Base-by-base conservation (phyloP, 2,888 invertebrate species). In the Cacoxenus indagator region DNA sequence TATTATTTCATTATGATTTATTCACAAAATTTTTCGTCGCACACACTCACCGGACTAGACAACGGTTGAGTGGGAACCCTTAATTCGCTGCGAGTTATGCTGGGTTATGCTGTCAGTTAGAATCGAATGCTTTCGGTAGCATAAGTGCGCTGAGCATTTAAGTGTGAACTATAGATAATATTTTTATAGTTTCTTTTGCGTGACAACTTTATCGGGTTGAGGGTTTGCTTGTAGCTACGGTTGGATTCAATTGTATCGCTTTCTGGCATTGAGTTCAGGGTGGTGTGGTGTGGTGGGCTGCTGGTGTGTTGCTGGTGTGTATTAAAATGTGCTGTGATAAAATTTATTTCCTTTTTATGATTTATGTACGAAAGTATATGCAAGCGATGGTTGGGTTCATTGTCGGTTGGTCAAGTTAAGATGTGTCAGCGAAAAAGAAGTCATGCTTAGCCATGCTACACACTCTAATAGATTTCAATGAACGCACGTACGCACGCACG, bases 101-200 rank as follows among this genome's bases (percentile, higher is more conserved):
- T 27, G 9, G 14, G 9, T 57, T 57, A 19, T 14, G 19, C 11
- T 14, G 11, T 61, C 6, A 37, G n/a, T 17, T 22, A n/a, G n/a
- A n/a, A n/a, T 31, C 17, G 4, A 2, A 17, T 48, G 9, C 4
- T 3, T 46, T n/a, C 43, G 29, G 37, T 59, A 19, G 59, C 37
- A 59, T 83, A 81, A 82, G 83, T 85, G 82, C 78, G 80, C 64
- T 87, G 87, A 84, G 84, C 87, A 86, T 79, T 78, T 86, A 78
- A 85, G 85, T 83, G 87, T 87, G 87, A 86, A 86, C 84, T 84
- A 85, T 87, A 86, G 86, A 86, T 86, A 86, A 87, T 82, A 82
- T 78, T 81, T 82, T 83, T 80, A 76, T 80, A 74, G 78, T 72
- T 19, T 17, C 17, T 51, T 22, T 19, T 8, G 9, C 1, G 17